phyloP scores from a whole-genome alignment of 2,797 vertebrate species.

The Onychomys torridus region DNA sequence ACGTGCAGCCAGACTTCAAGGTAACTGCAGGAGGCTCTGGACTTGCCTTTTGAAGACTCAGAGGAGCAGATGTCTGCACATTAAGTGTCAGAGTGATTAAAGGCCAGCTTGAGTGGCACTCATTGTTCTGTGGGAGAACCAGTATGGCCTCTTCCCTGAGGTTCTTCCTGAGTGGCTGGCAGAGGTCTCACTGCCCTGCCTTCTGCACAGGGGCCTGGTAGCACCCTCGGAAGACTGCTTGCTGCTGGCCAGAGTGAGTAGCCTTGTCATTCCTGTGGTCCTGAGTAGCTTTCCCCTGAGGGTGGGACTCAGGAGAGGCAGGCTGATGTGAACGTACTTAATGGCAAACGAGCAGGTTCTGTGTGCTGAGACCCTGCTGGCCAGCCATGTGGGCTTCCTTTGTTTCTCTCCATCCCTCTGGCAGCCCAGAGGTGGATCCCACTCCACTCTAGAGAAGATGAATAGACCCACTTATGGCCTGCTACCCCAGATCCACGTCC shows the following conservation, averaged over 20 bases:
- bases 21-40: conserved; percentile 74
- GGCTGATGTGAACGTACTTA: rapidly evolving
- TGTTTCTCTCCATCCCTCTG: rapidly evolving
- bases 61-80: conserved; percentile 50
- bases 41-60: conserved; percentile 86
- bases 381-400: rapidly evolving
- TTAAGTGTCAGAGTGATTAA: conserved; percentile 12
- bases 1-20: conserved; percentile 86
- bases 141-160: background rate
- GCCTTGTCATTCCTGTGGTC: background rate
- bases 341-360: rapidly evolving
- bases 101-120: conserved; percentile 13
- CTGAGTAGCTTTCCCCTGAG: background rate
- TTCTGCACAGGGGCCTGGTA: background rate
- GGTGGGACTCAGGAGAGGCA: background rate
- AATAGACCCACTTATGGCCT: background rate
- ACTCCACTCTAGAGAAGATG: rapidly evolving
- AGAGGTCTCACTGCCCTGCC: background rate
- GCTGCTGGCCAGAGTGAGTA: background rate
- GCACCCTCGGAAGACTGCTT: rapidly evolving
- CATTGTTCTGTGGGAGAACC: background rate
- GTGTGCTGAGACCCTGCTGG: rapidly evolving
- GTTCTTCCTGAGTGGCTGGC: background rate
- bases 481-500: rapidly evolving
- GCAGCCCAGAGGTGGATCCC: rapidly evolving